Evolutionary conservation across 1,140 invertebrate genomes (phyloP).

Genomic region (Drosophila saltans): DNA sequence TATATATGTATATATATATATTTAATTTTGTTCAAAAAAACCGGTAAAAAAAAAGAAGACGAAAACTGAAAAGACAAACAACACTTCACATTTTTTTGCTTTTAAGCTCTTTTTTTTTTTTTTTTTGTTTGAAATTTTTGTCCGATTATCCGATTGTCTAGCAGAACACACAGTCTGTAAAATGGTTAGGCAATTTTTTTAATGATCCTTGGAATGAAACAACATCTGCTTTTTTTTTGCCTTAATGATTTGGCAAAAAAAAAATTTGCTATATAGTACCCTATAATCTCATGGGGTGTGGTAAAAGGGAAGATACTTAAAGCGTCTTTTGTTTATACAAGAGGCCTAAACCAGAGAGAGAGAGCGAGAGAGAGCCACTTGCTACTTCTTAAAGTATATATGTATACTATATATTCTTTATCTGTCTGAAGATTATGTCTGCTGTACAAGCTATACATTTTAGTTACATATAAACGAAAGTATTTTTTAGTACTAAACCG

Average conservation of each 20-base stretch:
- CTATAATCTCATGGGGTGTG: neutral
- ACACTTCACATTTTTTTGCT: neutral
- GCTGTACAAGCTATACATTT: too few species aligned
- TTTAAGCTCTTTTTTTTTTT: neutral
- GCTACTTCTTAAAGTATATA: too few species aligned
- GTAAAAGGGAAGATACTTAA: too few species aligned
- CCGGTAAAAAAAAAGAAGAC: conserved; percentile 34
- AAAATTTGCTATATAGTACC: conserved; percentile 1
- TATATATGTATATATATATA: conserved; percentile 5
- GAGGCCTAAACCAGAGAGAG: too few species aligned
- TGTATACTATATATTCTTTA: too few species aligned
- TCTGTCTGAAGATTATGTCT: too few species aligned
- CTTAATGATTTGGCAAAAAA: neutral
- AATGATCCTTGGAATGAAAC: conserved; percentile 27
- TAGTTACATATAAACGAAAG: too few species aligned
- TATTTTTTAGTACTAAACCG: too few species aligned
- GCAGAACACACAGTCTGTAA: conserved; percentile 15
- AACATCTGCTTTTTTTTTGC: conserved; percentile 7
- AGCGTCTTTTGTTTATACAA: too few species aligned
- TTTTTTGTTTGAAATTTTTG: conserved; percentile 22
- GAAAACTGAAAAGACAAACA: neutral
- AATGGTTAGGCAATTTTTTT: conserved; percentile 17
- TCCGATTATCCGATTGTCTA: conserved; percentile 28
- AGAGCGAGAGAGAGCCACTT: too few species aligned
- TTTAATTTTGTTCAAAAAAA: conserved; percentile 20